Evolutionary conservation across 64 coral and sea anemone genomes (phyloP), one percentile per base, ranked within the genome.

Genomic region (Anthopleura sola): DNA sequence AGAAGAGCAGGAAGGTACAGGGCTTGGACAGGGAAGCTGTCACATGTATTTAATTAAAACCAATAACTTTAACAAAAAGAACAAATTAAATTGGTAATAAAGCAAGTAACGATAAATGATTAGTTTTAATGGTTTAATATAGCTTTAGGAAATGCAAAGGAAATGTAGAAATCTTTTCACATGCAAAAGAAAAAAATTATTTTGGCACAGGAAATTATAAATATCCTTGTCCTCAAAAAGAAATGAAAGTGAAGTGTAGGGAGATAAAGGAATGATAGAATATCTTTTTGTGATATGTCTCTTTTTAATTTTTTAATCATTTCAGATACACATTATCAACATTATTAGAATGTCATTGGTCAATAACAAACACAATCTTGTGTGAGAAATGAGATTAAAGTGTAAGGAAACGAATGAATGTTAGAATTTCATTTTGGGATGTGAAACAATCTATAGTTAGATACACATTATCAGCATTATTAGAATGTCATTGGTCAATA

Each of bases 41-140:
- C 29, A 71, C 66, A 36, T 34, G 29, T 34, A 33, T 71, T 11
- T 71, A 36, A 71, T 71, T 34, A 71, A 71, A 71, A 71, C 66
- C 62, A 68, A 32, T 71, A 34, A 16, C 66, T 71, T 71, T 34
- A 71, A 71, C 66, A 71, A 71, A 71, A 71, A 36, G 66, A 71
- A 34, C 29, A 71, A 71, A 32, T 71, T 34, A 32, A 32, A 71
- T 71, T 14, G 11, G 34, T 71, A 71, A 71, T 34, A 71, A 33
- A 71, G 29, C n/a, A 71, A 71, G 66, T n/a, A 34, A 71, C 9
- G 66, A n/a, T 17, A 20, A 34, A 31, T 71, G 12, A 71, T 71
- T 71, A 17, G 0, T 3, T 16, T 71, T 32, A 69, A 69, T 71
- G 26, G 2, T 71, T 11, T 36, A 71, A 36, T 16, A 33, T 14